Evolutionary conservation across 2,888 invertebrate genomes (phyloP).

Genomic region (Meghimatium bilineatum): DNA sequence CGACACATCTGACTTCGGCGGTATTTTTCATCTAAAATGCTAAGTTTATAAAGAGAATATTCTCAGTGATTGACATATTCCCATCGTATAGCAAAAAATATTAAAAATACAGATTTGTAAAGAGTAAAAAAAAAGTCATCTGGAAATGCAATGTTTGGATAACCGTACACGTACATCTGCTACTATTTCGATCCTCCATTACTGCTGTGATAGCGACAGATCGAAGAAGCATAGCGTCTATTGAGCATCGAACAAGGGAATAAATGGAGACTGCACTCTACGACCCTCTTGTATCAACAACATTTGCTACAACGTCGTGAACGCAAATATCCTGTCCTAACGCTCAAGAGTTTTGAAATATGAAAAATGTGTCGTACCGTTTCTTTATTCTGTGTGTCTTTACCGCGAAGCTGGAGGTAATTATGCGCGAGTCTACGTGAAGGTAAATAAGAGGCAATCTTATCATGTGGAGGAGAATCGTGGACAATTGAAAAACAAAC

Average conservation of each 20-base stretch:
- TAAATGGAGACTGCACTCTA: not conserved
- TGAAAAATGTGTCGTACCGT: not conserved
- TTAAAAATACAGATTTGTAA: too few species aligned
- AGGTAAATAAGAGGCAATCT: too few species aligned
- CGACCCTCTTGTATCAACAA: not conserved
- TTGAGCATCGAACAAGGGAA: not conserved
- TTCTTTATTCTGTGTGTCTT: not conserved
- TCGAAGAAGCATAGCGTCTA: not conserved
- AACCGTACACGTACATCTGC: not conserved
- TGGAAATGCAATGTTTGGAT: not conserved
- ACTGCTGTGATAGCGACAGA: not conserved
- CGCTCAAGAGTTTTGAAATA: not conserved
- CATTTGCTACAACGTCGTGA: not conserved
- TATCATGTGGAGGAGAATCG: too few species aligned
- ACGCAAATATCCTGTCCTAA: not conserved
- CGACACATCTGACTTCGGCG: too few species aligned
- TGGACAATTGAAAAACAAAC: too few species aligned
- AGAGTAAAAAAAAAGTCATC: not conserved
- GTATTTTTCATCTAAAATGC: too few species aligned
- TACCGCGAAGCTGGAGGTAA: not conserved
- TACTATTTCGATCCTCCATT: not conserved
- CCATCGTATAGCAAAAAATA: too few species aligned
- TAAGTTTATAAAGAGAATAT: too few species aligned
- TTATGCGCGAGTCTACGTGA: not conserved
- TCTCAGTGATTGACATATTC: too few species aligned